A percentile compares a stretch with the other conserved stretches of the same genome.
Conservation (phyloP, 2,113 vertebrate genomes). For the Mugil cephalus region DNA sequence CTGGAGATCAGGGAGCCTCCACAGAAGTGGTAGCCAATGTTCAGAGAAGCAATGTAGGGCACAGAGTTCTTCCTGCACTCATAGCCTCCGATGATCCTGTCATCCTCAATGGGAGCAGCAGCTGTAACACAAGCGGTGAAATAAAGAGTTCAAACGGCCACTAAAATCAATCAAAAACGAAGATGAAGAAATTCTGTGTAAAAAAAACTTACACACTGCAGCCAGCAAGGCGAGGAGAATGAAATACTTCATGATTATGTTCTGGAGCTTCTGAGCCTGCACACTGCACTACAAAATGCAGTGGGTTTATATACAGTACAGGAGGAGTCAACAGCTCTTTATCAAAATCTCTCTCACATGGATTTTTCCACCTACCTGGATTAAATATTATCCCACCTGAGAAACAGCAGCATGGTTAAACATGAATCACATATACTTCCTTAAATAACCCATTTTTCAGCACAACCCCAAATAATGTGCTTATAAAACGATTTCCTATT, state of each 20-base stretch:
- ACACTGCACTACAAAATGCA: not conserved
- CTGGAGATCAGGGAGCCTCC: constrained; percentile 84
- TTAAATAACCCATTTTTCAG: not conserved
- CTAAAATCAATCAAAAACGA: not conserved
- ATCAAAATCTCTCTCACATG: constrained; percentile 28
- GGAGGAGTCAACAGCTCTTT: constrained; percentile 20
- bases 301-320: constrained; percentile 37
- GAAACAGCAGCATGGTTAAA: constrained; percentile 69
- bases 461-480: too few relatives aligned
- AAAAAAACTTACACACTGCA: constrained; percentile 72
- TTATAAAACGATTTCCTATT: too few relatives aligned
- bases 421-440: not conserved
- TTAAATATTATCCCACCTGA: constrained; percentile 66
- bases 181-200: not conserved
- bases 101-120: constrained; percentile 80
- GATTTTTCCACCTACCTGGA: constrained; percentile 40
- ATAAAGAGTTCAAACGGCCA: not conserved
- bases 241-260: constrained; percentile 76
- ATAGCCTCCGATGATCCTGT: constrained; percentile 90
- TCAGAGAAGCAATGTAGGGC: constrained; percentile 87
- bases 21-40: constrained; percentile 84
- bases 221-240: constrained; percentile 80
- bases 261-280: not conserved
- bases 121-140: constrained; percentile 54
- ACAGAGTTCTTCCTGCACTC: constrained; percentile 80